Evolutionary conservation across 2,797 vertebrate genomes (phyloP).

Genomic region (Lepus townsendii): DNA sequence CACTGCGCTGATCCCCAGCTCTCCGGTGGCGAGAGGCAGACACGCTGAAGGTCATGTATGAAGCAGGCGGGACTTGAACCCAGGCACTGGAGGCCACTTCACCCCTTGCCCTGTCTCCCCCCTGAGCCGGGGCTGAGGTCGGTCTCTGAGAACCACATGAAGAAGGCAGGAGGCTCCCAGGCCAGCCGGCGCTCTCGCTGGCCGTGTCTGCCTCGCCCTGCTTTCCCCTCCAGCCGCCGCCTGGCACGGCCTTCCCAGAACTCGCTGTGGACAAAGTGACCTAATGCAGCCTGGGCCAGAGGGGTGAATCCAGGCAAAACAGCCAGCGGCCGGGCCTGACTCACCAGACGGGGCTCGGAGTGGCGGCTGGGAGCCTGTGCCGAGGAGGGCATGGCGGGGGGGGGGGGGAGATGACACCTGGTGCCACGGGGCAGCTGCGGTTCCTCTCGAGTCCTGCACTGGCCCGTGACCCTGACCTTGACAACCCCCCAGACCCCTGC

Average conservation of each 20-base stretch:
- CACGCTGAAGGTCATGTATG: not conserved
- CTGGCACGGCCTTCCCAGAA: conserved; percentile 36
- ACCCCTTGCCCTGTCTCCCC: not conserved
- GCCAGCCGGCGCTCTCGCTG: accelerated
- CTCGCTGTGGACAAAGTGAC: not conserved
- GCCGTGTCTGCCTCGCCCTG: accelerated
- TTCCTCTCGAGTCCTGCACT: not conserved
- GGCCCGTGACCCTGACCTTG: not conserved
- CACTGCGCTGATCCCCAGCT: not conserved
- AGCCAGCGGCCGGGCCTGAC: conserved; percentile 22
- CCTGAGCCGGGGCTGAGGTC: not conserved
- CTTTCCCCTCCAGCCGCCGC: not conserved
- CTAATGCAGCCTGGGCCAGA: conserved; percentile 2
- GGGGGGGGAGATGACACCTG: not conserved
- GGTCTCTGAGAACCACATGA: not conserved
- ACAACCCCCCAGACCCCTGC: not conserved
- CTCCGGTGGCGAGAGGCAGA: conserved; percentile 1
- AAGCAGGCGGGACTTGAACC: not conserved
- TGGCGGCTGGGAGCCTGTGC: not conserved
- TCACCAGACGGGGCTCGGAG: not conserved
- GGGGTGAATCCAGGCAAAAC: conserved; percentile 29
- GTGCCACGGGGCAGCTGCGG: not conserved
- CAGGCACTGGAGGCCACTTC: not conserved
- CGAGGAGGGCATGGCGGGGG: not conserved
- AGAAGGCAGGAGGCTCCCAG: not conserved